Evolutionary conservation across 2,113 vertebrate genomes (phyloP).

Genomic region (Vulpes vulpes): DNA sequence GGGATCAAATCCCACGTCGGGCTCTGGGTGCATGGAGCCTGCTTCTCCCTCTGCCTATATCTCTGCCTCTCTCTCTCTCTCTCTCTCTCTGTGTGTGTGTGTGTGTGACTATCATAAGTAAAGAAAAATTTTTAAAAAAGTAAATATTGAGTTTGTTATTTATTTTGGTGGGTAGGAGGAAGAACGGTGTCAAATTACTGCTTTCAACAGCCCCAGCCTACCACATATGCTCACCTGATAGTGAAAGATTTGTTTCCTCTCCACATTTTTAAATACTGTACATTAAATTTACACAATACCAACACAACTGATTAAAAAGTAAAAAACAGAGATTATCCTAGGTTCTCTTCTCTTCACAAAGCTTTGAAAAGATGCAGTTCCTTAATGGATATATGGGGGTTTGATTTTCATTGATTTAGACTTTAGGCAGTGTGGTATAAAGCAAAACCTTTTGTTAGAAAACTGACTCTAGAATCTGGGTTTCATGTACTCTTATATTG

Average conservation of each 20-base stretch:
- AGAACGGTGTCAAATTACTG: background rate
- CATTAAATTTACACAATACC: background rate
- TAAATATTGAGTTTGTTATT: background rate
- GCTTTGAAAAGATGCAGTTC: background rate
- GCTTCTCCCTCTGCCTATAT: too few relatives aligned
- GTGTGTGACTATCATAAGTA: too few relatives aligned
- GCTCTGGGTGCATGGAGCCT: too few relatives aligned
- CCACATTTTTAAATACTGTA: background rate
- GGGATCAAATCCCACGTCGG: too few relatives aligned
- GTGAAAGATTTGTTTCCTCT: background rate
- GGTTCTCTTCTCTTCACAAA: conserved; percentile 17
- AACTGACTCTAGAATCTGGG: background rate
- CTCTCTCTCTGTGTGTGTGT: too few relatives aligned
- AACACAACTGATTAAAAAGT: background rate
- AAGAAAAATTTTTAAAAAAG: too few relatives aligned
- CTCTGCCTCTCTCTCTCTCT: too few relatives aligned
- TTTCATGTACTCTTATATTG: background rate
- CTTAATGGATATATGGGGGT: background rate
- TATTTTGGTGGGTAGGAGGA: background rate
- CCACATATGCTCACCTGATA: background rate
- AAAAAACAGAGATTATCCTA: background rate
- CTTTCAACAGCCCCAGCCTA: background rate
- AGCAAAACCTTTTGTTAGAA: background rate
- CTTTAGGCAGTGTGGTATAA: background rate
- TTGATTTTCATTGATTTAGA: conserved; percentile 32